Evolutionary conservation across 2,888 invertebrate species (phyloP), one percentile per base, ranked within the genome.

Genomic region (Copidosoma aretas): DNA sequence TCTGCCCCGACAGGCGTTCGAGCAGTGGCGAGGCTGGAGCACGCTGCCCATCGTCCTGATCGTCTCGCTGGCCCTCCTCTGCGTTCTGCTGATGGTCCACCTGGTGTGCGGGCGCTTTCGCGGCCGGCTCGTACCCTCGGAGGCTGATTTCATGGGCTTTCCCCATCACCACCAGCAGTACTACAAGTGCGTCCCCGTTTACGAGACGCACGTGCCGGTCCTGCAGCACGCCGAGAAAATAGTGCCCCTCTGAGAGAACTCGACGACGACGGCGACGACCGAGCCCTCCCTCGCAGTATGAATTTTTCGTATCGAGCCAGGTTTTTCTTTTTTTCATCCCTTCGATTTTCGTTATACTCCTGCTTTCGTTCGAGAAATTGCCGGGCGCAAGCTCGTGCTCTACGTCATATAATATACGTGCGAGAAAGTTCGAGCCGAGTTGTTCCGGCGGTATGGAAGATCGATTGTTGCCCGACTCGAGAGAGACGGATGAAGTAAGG

Each of bases 121-220:
- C 0, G 80, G 79, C 10, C 79, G 81, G 22, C 73, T 82, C 1
- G 77, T 79, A 15, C 78, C 81, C 1, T 76, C 79, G 46, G 78
- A 79, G 32, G 72, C 75, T 3, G 70, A 78, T 0, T 74, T 72
- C 54, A 56, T 72, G 24, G 64, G 72, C 25, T 68, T 62, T 19
- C 10, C 46, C 32, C 43, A 46, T 17, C 79, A 80, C 49, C 80
- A 80, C 21, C 77, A 80, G 63, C 82, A 82, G 73, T 82, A 82
- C 73, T 82, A 82, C 77, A 82, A 82, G 70, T 81, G 80, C 72
- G 81, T 82, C 52, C 81, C 82, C 24, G 79, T 76, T 49, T 82
- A 82, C 73, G 82, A 82, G 64, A 77, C 80, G 8, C 78, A 70
- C 57, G 46, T 64, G 57, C 68, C 71, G 54, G 65, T 65, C 1